Evolutionary conservation across 2,113 vertebrate genomes (phyloP).

Genomic region (Calidris pugnax): DNA sequence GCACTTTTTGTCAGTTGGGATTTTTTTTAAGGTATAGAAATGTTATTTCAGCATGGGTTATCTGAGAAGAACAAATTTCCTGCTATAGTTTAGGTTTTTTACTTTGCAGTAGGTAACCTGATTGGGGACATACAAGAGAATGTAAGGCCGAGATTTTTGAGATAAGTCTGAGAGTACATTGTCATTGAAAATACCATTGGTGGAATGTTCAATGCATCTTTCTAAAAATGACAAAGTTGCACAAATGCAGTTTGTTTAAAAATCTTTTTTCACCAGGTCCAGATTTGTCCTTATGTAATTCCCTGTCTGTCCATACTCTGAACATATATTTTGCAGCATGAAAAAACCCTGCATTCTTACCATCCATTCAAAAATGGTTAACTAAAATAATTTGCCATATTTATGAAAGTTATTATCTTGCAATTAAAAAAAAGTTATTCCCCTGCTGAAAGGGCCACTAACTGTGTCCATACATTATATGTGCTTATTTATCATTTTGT

Average conservation of each 20-base stretch:
- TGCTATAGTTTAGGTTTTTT: background rate
- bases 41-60: background rate
- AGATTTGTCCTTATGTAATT: background rate
- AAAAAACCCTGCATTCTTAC: background rate
- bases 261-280: background rate
- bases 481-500: background rate
- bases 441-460: background rate
- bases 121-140: background rate
- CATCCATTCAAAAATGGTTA: background rate
- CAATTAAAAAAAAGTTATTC: background rate
- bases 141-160: background rate
- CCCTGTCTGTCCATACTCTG: background rate
- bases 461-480: accelerated
- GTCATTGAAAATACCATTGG: background rate
- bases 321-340: background rate
- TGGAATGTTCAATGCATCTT: background rate
- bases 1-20: background rate
- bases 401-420: background rate
- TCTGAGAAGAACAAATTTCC: background rate
- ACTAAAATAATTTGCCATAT: background rate
- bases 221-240: background rate
- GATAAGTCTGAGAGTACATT: background rate
- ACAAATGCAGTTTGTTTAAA: background rate
- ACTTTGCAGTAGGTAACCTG: background rate
- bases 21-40: background rate